Conservation (phyloP, 92 coral and sea anemone genomes). For the Parazoanthus darwini region DNA sequence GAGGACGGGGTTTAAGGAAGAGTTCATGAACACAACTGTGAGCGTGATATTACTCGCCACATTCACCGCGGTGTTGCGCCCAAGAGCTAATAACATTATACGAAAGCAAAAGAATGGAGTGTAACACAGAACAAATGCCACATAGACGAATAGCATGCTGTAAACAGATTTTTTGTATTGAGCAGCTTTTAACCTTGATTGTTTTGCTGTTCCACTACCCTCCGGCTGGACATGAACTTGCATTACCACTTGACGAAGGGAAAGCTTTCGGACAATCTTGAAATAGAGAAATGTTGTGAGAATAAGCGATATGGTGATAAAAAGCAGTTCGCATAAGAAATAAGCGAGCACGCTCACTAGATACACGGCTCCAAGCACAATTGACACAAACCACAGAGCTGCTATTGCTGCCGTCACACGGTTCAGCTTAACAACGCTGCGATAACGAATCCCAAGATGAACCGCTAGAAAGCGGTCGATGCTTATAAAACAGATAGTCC, state of each 20-base stretch:
- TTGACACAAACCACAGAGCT: constrained; percentile 4
- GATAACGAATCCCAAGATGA: constrained; percentile 32
- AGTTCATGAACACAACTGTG: constrained; percentile 32
- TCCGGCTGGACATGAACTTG: constrained; percentile 20
- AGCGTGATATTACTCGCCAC: constrained; percentile 31
- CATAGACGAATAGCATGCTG: constrained; percentile 37
- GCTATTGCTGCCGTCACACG: constrained; percentile 5
- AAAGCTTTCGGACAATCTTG: constrained; percentile 22
- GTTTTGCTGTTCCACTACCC: not conserved
- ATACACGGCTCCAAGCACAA: constrained; percentile 20
- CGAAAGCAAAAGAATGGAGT: constrained; percentile 36
- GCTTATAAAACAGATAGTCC: constrained; percentile 27
- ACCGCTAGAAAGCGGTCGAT: constrained; percentile 35
- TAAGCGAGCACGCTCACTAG: constrained; percentile 17
- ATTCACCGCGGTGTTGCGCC: constrained; percentile 32
- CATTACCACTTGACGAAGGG: not conserved
- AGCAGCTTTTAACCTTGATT: not conserved
- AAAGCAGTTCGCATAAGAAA: constrained; percentile 16
- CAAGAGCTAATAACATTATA: constrained; percentile 14
- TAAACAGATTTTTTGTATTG: constrained; percentile 21
- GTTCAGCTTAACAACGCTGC: constrained; percentile 14
- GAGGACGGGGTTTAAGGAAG: constrained; percentile 27
- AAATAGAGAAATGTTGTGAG: constrained; percentile 25
- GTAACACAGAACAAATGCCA: constrained; percentile 26
- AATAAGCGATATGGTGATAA: constrained; percentile 23